Evolutionary conservation across 2,113 vertebrate species (phyloP), one percentile per base, ranked within the genome.

Genomic region (Eupsittula cactorum): DNA sequence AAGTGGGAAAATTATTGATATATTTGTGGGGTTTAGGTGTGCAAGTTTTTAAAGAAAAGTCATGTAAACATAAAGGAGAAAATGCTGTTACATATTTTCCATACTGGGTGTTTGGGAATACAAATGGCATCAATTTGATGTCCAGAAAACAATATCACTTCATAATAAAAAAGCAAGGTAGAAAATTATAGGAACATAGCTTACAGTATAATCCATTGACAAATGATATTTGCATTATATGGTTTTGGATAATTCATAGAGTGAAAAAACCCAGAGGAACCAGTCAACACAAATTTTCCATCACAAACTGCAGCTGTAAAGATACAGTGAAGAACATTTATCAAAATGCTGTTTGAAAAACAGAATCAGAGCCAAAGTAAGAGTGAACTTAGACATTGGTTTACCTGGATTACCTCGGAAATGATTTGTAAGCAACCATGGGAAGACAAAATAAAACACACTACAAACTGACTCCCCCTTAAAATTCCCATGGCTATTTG

Each of bases 181-280:
- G 15, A 55, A 80, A 76, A 84, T 35, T 16, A 63, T 46, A 90
- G 44, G 37, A 57, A 95, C 85, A 52, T 46, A 8, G 15, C 93
- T 97, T 98, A 98, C 98, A 57, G 29, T 97, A 98, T 98, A 92
- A 98, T 97, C 98, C 98, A 98, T 9, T 75, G 97, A 53, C 98
- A 98, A 88, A 92, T 4, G 18, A 67, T 53, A 16, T 85, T 90
- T 85, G 89, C 77, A 29, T 95, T 71, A 63, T 98, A 97, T 2
- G 96, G 93, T 10, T 96, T 74, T 69, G 98, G 98, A 81, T 97
- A 98, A 91, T 96, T 94, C 86, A 95, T 69, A 29, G 98, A 98
- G 35, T 98, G 97, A 60, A 98, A 98, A 88, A 92, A 97, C 23
- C 98, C 98, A 50, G 96, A 97, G n/a, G 97, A 91, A 25, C 74